A percentile compares a stretch with the other conserved stretches of the same genome.
Evolutionary conservation across 2,888 invertebrate genomes (phyloP).

Genomic region (Euplagia quadripunctaria): DNA sequence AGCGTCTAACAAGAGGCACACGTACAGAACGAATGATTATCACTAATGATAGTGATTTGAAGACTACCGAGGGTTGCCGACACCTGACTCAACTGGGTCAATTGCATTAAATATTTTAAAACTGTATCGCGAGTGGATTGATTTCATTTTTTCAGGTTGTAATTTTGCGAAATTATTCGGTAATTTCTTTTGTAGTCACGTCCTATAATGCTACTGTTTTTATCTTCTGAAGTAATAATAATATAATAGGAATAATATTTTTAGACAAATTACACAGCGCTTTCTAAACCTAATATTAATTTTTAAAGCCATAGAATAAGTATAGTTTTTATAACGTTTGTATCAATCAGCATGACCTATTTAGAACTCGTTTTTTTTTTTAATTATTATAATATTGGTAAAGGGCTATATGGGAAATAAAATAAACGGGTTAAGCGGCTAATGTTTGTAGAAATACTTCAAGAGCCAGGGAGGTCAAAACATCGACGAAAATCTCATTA

Average conservation of each 20-base stretch:
- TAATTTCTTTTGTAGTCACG: conserved; percentile 19
- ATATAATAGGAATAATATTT: background rate
- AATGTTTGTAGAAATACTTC: background rate
- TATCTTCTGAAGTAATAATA: background rate
- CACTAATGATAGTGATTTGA: conserved; percentile 73
- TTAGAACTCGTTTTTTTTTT: background rate
- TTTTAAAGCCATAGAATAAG: no score
- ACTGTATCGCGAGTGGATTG: conserved; percentile 28
- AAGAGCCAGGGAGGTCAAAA: background rate
- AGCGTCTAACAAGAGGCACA: conserved; percentile 62
- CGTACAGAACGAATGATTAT: conserved; percentile 68
- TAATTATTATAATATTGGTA: background rate
- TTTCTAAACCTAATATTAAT: no score
- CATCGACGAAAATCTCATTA: background rate
- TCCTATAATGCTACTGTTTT: conserved; percentile 11
- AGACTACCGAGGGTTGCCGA: conserved; percentile 62
- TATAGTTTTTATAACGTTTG: background rate
- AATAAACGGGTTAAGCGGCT: background rate
- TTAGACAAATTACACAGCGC: no score
- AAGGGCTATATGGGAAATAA: background rate
- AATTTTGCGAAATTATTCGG: conserved; percentile 19
- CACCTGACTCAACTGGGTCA: conserved; percentile 56
- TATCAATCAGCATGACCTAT: no score
- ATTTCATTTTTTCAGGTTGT: conserved; percentile 16
- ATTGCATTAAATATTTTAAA: conserved; percentile 41